These are phyloP conservation scores for Hoplodrina ambigua DNA, from an alignment of 2,888 invertebrate species.

Conservation along the genomic window DNA sequence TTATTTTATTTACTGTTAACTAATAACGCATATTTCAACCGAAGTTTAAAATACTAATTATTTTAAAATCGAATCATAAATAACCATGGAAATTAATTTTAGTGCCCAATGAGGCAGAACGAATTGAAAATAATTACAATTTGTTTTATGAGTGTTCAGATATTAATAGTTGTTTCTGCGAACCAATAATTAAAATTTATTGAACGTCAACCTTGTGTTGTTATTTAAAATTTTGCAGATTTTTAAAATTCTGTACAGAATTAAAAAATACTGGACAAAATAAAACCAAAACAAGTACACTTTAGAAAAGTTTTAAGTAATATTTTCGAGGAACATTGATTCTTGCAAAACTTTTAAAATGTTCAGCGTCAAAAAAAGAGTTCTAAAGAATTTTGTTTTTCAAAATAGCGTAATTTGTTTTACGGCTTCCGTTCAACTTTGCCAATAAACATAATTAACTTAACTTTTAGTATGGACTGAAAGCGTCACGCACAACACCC, in stretches of 20 bases:
- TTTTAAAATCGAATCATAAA: conserved; percentile 15
- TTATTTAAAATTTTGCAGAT: not conserved
- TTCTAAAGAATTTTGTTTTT: conserved; percentile 50
- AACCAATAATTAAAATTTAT: not conserved
- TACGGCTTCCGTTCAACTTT: conserved; percentile 56
- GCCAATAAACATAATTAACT: conserved; percentile 58
- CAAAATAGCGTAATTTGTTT: conserved; percentile 55
- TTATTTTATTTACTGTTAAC: not conserved
- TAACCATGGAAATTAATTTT: conserved; percentile 11
- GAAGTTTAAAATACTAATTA: conserved; percentile 3
- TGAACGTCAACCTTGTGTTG: not conserved
- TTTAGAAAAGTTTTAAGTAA: conserved; percentile 28
- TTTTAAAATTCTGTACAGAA: not conserved
- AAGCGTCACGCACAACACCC: conserved; percentile 60
- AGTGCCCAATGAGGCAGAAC: conserved; percentile 22
- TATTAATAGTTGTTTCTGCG: conserved; percentile 20
- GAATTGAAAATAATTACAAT: conserved; percentile 19
- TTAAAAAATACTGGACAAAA: not conserved
- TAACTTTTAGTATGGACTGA: conserved; percentile 54
- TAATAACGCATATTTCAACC: not conserved
- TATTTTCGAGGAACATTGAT: conserved; percentile 41
- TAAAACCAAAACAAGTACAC: not conserved
- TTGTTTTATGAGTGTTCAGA: conserved; percentile 8
- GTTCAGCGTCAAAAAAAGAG: conserved; percentile 40
- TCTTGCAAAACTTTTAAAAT: conserved; percentile 32